Evolutionary conservation across 2,797 vertebrate genomes (phyloP).

Genomic region (Pteropus rufus): DNA sequence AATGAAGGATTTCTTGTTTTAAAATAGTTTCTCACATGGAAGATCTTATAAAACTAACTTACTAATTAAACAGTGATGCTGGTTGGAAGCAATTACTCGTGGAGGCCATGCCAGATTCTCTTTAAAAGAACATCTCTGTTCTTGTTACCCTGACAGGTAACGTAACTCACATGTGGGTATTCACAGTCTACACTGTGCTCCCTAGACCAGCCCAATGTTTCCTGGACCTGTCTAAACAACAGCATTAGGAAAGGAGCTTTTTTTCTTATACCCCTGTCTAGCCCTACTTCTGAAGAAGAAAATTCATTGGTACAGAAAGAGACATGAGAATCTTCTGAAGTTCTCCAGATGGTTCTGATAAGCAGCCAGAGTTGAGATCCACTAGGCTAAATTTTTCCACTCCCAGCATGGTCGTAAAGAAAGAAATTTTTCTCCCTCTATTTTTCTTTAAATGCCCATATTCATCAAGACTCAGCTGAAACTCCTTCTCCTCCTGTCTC

Average conservation of each 20-base stretch:
- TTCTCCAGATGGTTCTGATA: constrained; percentile 1
- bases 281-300: not conserved
- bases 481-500: not conserved
- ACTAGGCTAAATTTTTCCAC: not conserved
- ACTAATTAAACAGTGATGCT: constrained; percentile 11
- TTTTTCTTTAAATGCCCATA: not conserved
- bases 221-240: not conserved
- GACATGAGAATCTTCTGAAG: not conserved
- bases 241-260: not conserved
- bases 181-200: not conserved
- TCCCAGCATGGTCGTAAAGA: not conserved
- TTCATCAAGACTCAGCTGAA: not conserved
- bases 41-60: constrained; percentile 23
- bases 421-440: not conserved
- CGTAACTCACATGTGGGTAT: not conserved
- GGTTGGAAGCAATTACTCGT: not conserved
- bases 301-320: not conserved
- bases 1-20: constrained; percentile 31
- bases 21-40: constrained; percentile 20
- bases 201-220: not conserved
- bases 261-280: not conserved
- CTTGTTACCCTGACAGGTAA: not conserved
- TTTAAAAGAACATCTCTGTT: not conserved
- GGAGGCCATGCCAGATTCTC: not conserved
- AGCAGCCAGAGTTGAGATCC: not conserved